Evolutionary conservation across 2,113 vertebrate genomes (phyloP).

Genomic region (Panthera uncia): DNA sequence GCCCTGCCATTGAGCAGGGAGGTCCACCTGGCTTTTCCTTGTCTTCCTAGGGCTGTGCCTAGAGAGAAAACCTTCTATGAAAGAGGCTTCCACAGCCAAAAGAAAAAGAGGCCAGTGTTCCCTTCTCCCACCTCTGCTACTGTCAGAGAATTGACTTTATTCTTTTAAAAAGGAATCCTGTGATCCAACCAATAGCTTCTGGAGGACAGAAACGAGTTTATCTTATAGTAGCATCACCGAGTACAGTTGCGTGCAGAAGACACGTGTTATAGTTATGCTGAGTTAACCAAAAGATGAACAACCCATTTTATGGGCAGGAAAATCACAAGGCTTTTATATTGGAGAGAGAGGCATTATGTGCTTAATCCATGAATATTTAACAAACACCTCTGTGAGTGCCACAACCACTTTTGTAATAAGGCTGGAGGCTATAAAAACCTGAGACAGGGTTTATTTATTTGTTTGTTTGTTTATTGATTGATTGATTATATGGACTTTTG

Average conservation of each 20-base stretch:
- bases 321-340: not conserved
- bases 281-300: fast-evolving
- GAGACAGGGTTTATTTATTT: not conserved
- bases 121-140: not conserved
- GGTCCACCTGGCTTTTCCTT: not conserved
- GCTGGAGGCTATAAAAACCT: not conserved
- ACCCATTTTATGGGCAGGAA: not conserved
- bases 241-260: not conserved
- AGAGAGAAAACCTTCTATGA: not conserved
- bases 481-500: not conserved
- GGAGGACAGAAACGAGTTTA: no score
- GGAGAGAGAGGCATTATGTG: not conserved
- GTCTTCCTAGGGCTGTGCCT: not conserved
- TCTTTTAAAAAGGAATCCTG: not conserved
- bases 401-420: not conserved
- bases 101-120: not conserved
- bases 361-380: not conserved
- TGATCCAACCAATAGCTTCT: not conserved
- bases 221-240: fast-evolving
- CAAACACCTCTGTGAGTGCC: not conserved
- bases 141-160: not conserved
- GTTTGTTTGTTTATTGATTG: not conserved
- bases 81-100: not conserved
- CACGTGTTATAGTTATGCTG: not conserved
- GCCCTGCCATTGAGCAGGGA: not conserved